phyloP scores from a whole-genome alignment of 2,888 invertebrate species.

The Maniola hyperantus region DNA sequence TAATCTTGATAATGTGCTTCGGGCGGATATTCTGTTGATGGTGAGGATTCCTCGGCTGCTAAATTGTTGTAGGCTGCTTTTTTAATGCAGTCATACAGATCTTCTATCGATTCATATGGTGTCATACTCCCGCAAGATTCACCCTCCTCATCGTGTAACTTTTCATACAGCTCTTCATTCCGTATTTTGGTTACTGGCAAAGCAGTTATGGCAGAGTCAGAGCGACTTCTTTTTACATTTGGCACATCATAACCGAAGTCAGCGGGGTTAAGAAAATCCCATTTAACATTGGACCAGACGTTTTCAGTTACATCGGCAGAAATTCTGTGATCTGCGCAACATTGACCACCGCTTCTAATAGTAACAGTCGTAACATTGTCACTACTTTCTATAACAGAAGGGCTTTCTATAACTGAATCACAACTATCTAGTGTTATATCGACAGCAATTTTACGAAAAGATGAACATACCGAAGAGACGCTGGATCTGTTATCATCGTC shows the following conservation, averaged over 20 bases:
- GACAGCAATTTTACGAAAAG: conserved; percentile 68
- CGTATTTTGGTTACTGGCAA: conserved; percentile 59
- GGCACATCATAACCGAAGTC: conserved; percentile 76
- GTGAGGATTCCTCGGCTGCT: conserved; percentile 69
- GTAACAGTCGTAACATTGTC: conserved; percentile 73
- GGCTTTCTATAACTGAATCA: conserved; percentile 63
- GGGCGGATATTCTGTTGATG: conserved; percentile 70
- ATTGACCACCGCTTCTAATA: conserved; percentile 68
- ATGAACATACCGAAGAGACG: conserved; percentile 58
- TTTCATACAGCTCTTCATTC: conserved; percentile 75
- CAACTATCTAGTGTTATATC: conserved; percentile 71
- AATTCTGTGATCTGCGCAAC: conserved; percentile 75
- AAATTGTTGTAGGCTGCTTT: conserved; percentile 70
- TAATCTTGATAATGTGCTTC: conserved; percentile 74
- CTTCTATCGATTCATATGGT: conserved; percentile 79
- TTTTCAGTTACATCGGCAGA: conserved; percentile 74
- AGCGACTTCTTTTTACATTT: conserved; percentile 72
- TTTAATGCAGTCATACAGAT: conserved; percentile 77
- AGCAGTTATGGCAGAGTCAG: conserved; percentile 71
- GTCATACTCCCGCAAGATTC: conserved; percentile 77
- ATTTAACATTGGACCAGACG: conserved; percentile 76
- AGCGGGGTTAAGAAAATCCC: conserved; percentile 75
- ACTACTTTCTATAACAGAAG: conserved; percentile 58
- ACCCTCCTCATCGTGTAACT: conserved; percentile 61
- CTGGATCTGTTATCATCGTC: conserved; percentile 67